phyloP scores from a whole-genome alignment of 2,797 vertebrate species.

The Lutjanus argentimaculatus region DNA sequence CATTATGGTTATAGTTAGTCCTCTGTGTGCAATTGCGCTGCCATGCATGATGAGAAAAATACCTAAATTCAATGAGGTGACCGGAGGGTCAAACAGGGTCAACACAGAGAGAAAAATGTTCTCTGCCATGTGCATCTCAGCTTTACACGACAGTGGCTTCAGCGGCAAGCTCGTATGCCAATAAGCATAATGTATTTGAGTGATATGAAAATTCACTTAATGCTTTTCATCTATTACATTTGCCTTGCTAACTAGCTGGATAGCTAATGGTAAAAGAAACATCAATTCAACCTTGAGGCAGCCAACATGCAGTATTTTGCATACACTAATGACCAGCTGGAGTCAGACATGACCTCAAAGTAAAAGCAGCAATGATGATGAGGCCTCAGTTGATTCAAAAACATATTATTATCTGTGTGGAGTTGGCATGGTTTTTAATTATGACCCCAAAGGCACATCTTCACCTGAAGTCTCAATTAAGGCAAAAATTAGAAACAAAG shows the following conservation, averaged over 20 bases:
- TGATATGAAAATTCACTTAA: constrained; percentile 12
- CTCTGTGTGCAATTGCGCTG: constrained; percentile 64
- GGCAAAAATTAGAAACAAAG: constrained; percentile 18
- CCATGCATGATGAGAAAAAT: constrained; percentile 58
- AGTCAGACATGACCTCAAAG: constrained; percentile 49
- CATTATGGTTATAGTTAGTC: constrained; percentile 64
- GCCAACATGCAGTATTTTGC: constrained; percentile 44
- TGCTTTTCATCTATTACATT: constrained; percentile 40
- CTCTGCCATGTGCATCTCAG: not conserved
- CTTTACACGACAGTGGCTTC: constrained; percentile 13
- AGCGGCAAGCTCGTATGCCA: constrained; percentile 12
- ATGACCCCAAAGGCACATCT: constrained; percentile 21
- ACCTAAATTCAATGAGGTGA: constrained; percentile 53
- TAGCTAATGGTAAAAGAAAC: constrained; percentile 34
- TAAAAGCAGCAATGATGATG: not conserved
- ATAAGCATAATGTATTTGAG: not conserved
- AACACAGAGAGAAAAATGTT: constrained; percentile 27
- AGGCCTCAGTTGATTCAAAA: constrained; percentile 6
- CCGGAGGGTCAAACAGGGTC: constrained; percentile 51
- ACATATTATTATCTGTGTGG: not conserved
- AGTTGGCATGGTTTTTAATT: constrained; percentile 28
- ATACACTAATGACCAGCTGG: constrained; percentile 65
- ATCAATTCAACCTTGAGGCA: constrained; percentile 56
- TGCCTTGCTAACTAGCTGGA: constrained; percentile 52
- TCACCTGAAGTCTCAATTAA: constrained; percentile 48